These are phyloP conservation scores for Candoia aspera DNA, from an alignment of 2,113 vertebrate species.

Conservation along the genomic window DNA sequence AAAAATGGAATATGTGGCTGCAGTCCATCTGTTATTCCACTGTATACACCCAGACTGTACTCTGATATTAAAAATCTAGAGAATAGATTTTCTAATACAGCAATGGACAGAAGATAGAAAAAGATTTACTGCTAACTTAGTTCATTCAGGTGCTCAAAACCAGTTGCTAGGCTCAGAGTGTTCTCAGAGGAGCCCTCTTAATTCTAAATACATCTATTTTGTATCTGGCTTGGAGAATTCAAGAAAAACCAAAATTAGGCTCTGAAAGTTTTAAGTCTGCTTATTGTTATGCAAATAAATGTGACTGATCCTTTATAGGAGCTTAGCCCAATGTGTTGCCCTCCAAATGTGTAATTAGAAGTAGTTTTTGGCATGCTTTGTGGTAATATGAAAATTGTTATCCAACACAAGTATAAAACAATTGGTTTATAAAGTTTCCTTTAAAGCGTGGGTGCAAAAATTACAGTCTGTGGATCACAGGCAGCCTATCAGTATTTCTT, in stretches of 20 bases:
- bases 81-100: not conserved
- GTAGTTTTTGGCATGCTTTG: not conserved
- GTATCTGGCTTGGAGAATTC: not conserved
- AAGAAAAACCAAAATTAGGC: not conserved
- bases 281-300: not conserved
- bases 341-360: not conserved
- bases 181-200: not conserved
- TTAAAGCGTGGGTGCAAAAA: not conserved
- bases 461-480: not conserved
- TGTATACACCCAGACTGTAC: not conserved
- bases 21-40: not conserved
- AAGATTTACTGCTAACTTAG: not conserved
- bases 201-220: not conserved
- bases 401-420: not conserved
- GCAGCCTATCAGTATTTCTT: not conserved
- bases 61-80: not conserved
- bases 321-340: not conserved
- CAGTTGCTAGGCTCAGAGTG: not conserved
- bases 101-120: not conserved
- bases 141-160: not conserved
- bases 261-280: not conserved
- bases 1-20: not conserved
- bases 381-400: not conserved
- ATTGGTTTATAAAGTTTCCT: not conserved
- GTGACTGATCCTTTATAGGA: not conserved